Percentiles rank a stretch among this genome's conserved stretches.
Conservation (phyloP, 2,888 invertebrate species). For the Halictus ligatus region DNA sequence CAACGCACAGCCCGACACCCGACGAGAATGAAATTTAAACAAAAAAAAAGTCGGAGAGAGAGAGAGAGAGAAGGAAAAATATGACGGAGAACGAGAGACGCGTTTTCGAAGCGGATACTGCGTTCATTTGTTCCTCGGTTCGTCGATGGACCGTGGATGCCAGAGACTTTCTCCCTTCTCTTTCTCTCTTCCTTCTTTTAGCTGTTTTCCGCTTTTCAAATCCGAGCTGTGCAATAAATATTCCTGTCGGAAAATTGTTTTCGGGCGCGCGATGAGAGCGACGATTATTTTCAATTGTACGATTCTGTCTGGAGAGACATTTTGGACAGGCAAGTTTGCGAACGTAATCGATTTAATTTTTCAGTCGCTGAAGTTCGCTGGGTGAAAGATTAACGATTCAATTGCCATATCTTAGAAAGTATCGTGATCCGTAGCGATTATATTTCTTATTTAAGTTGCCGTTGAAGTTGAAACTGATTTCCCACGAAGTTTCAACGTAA, state of each 20-base stretch:
- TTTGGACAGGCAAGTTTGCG: neutral
- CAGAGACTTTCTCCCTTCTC: neutral
- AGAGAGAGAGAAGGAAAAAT: neutral
- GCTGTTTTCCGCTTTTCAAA: neutral
- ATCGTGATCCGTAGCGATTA: neutral
- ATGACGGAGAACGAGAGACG: neutral
- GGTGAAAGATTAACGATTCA: neutral
- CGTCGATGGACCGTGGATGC: neutral
- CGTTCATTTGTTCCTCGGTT: neutral
- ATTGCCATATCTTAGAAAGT: neutral
- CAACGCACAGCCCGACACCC: conserved; percentile 16
- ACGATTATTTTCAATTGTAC: neutral
- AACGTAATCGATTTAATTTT: neutral
- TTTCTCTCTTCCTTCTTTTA: neutral
- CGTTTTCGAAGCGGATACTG: neutral
- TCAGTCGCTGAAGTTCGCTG: neutral
- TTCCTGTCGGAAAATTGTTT: neutral
- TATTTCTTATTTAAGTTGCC: neutral
- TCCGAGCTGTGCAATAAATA: neutral
- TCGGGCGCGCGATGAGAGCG: neutral
- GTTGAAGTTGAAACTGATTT: no score
- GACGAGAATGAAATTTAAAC: neutral
- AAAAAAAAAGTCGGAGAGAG: neutral
- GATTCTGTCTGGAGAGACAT: neutral
- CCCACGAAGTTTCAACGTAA: neutral